Evolutionary conservation across 1,140 invertebrate species (phyloP).

Genomic region (Drosophila cardini): DNA sequence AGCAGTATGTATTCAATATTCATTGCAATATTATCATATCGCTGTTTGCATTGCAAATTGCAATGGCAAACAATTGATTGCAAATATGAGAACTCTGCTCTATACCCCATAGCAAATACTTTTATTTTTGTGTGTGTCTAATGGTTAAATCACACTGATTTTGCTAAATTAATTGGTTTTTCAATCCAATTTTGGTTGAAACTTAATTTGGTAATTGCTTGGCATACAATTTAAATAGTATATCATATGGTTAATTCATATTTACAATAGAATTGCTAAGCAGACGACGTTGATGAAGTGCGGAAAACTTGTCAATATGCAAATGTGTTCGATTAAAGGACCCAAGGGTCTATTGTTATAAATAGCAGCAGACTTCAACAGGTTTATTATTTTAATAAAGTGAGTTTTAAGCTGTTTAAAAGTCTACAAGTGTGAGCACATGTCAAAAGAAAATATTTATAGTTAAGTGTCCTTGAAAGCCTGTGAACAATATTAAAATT

Average conservation of each 20-base stretch:
- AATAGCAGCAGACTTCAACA: too few relatives aligned
- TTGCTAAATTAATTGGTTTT: constrained; percentile 48
- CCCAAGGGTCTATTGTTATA: too few relatives aligned
- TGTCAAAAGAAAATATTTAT: too few relatives aligned
- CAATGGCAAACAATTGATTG: constrained; percentile 36
- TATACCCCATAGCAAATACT: constrained; percentile 19
- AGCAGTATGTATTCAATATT: constrained; percentile 1
- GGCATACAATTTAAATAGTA: not conserved
- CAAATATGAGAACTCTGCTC: not conserved
- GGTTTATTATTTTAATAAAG: too few relatives aligned
- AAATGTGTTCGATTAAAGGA: not conserved
- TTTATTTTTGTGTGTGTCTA: constrained; percentile 28
- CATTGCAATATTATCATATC: constrained; percentile 23
- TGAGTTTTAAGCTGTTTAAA: too few relatives aligned
- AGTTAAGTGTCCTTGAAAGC: too few relatives aligned
- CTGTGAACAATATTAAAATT: too few relatives aligned
- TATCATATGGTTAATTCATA: not conserved
- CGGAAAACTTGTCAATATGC: not conserved
- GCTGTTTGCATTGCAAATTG: constrained; percentile 43
- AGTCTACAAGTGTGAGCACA: too few relatives aligned
- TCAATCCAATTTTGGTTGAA: constrained; percentile 37
- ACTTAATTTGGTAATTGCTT: constrained; percentile 55
- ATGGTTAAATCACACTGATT: constrained; percentile 50
- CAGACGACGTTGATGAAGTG: not conserved
- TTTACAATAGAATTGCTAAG: constrained; percentile 2